Evolutionary conservation across 1,140 invertebrate genomes (phyloP), one percentile per base, ranked within the genome.

Genomic region (Aphaenogaster floridana): DNA sequence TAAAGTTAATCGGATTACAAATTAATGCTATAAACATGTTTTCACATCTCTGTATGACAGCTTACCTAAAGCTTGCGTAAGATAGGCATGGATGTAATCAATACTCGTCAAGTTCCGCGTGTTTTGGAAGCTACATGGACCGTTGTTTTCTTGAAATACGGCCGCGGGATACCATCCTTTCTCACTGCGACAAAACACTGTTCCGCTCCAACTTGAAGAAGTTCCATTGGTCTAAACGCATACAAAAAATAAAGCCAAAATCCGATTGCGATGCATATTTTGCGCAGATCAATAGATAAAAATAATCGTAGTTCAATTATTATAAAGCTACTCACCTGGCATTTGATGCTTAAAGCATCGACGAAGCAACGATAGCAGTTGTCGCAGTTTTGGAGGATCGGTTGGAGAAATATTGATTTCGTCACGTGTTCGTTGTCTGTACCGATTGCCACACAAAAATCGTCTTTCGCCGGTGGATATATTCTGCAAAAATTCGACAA

Each of bases 131-230:
- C 95, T 96, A 87, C 96, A 97, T 36, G 93, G 89, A 21, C 95
- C 96, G 84, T 94, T 90, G 48, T 93, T 91, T 36, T 96, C 95
- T 45, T 96, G 92, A 89, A 96, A 97, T 28, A 96, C 92, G 0
- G 97, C 96, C 5, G 96, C 95, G 0, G 97, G 96, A 90, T 96
- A 97, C 96, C 97, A 97, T 39, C 96, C 96, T 69, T 94, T 92
- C 28, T 93, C 94, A 15, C 95, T 95, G 50, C 96, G 95, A 93
- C 97, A 97, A 52, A 96, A 95, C 11, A 97, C 95, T 28, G 95
- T 95, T 57, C 97, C 97, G 88, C 94, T 96, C 97, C 96, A 97
- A 28, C 86, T 64, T 2, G 50, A 76, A 0, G 71, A 69, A 36
- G 86, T 89, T 50, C 88, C 79, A 28, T 89, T 90, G 68, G 57